These are phyloP conservation scores for Forbesichthys papilliferus DNA, from an alignment of 2,113 vertebrate genomes.

Conservation along the genomic window DNA sequence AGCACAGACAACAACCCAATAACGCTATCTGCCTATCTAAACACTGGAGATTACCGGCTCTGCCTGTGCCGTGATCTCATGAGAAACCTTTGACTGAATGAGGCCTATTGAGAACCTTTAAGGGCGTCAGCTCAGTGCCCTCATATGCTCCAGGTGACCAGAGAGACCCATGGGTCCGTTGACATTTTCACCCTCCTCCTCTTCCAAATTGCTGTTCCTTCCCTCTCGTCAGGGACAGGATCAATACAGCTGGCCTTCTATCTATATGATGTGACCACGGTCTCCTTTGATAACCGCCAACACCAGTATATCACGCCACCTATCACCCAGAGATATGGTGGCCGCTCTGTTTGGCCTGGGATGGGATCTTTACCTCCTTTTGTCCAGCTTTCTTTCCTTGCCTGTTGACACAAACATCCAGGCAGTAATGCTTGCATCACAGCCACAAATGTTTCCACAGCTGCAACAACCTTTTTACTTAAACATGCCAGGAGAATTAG, in stretches of 20 bases:
- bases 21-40: constrained; percentile 61
- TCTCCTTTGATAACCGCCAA: constrained; percentile 68
- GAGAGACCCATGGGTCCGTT: constrained; percentile 43
- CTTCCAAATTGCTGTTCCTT: constrained; percentile 50
- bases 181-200: constrained; percentile 59
- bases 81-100: constrained; percentile 73
- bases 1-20: constrained; percentile 45
- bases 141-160: constrained; percentile 65
- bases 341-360: constrained; percentile 55
- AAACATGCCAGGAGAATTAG: no score
- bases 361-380: constrained; percentile 57
- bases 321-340: constrained; percentile 55
- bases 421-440: constrained; percentile 29
- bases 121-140: constrained; percentile 62
- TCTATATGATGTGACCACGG: constrained; percentile 59
- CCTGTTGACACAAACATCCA: constrained; percentile 29
- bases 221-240: constrained; percentile 54
- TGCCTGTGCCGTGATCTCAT: constrained; percentile 52
- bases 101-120: constrained; percentile 71
- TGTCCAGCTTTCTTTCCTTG: constrained; percentile 41
- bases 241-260: constrained; percentile 76
- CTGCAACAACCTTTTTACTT: no score
- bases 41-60: constrained; percentile 45
- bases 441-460: constrained; percentile 10
- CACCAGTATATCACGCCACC: constrained; percentile 50